phyloP scores from a whole-genome alignment of 2,888 invertebrate species.

The Lasioglossum leucozonium region DNA sequence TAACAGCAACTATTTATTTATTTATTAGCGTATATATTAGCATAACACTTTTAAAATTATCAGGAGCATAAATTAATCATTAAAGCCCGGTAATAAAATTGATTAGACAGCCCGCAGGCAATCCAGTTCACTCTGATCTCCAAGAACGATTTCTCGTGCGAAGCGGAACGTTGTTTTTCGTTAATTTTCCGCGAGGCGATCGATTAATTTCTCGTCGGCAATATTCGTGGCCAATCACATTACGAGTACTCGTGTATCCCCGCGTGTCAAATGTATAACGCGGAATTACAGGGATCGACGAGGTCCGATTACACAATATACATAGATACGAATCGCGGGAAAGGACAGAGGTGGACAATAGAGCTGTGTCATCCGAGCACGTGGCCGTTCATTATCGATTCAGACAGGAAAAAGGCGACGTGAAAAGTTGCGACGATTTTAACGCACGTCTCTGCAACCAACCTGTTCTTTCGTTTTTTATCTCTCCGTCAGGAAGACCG shows the following conservation, averaged over 20 bases:
- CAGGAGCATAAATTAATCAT: too few relatives aligned
- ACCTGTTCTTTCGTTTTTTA: not conserved
- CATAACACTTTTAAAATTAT: too few relatives aligned
- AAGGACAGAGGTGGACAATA: not conserved
- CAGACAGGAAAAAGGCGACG: conserved; percentile 15
- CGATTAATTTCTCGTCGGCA: not conserved
- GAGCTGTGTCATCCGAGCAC: not conserved
- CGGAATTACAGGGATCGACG: not conserved
- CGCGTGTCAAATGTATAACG: not conserved
- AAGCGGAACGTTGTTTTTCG: not conserved
- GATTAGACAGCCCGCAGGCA: too few relatives aligned
- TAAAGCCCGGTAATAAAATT: too few relatives aligned
- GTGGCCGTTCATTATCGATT: not conserved
- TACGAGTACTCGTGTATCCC: not conserved
- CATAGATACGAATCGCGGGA: not conserved
- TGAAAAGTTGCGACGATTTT: conserved; percentile 1
- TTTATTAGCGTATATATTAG: too few relatives aligned
- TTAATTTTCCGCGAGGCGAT: not conserved
- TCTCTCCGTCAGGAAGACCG: not conserved
- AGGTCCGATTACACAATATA: conserved; percentile 17
- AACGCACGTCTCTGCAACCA: not conserved
- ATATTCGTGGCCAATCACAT: not conserved
- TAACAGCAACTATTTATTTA: too few relatives aligned
- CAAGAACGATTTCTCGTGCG: too few relatives aligned
- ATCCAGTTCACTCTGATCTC: too few relatives aligned